A percentile compares a stretch with the other conserved stretches of the same genome.
Evolutionary conservation across 2,113 vertebrate species (phyloP).

Genomic region (Hyperoodon ampullatus): DNA sequence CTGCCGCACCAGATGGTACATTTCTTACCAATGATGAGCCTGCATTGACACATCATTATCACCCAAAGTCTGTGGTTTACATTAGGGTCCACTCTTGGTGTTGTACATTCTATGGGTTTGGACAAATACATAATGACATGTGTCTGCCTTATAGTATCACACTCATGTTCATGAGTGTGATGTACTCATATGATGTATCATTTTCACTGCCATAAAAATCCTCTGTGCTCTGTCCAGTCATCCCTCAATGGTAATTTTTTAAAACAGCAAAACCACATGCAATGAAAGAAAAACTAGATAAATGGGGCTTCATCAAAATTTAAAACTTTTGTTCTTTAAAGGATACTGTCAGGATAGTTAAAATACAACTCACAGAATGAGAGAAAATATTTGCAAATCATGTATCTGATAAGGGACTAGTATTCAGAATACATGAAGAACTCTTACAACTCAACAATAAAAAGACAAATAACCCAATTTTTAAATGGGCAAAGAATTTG

Average conservation of each 20-base stretch:
- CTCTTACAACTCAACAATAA: background rate
- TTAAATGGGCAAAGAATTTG: background rate
- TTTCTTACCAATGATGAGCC: background rate
- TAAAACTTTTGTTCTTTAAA: background rate
- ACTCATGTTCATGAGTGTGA: background rate
- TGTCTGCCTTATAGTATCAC: background rate
- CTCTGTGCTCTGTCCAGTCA: background rate
- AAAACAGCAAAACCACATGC: background rate
- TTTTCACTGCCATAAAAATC: background rate
- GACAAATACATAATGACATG: background rate
- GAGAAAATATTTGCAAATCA: background rate
- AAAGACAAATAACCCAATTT: background rate
- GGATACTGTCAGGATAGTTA: background rate
- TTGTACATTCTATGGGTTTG: background rate
- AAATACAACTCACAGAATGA: background rate
- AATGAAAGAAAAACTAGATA: background rate
- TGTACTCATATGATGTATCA: background rate
- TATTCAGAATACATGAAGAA: background rate
- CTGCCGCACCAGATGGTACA: background rate
- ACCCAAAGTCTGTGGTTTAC: too few species aligned
- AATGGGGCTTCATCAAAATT: background rate
- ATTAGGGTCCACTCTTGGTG: background rate
- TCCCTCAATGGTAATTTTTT: background rate
- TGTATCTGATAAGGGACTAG: background rate
- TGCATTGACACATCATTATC: background rate